Evolutionary conservation across 2,113 vertebrate species (phyloP).

Genomic region (Dromas ardeola): DNA sequence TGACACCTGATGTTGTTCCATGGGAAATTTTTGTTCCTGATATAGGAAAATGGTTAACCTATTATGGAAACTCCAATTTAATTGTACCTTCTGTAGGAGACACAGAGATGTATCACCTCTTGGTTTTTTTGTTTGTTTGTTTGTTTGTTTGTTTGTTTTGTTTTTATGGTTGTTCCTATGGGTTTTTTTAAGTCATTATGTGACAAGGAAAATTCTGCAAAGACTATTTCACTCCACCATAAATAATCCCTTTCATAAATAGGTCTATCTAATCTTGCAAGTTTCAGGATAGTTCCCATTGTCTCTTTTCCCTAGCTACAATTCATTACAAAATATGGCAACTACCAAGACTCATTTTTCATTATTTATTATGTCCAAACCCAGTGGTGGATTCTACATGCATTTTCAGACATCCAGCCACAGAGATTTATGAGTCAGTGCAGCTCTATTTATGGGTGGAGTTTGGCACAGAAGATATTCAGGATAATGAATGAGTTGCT

Average conservation of each 20-base stretch:
- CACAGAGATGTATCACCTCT: not conserved
- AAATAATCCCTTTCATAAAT: not conserved
- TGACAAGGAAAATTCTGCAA: not conserved
- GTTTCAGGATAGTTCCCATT: conserved; percentile 20
- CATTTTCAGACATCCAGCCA: not conserved
- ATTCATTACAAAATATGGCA: conserved; percentile 56
- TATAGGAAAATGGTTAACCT: not conserved
- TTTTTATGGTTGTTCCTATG: not conserved
- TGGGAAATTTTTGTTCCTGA: not conserved
- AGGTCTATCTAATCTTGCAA: conserved; percentile 12
- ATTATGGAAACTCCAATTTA: not conserved
- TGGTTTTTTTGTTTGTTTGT: not conserved
- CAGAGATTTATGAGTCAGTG: conserved; percentile 59
- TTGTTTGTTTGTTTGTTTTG: not conserved
- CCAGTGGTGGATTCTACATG: conserved; percentile 5
- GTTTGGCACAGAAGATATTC: conserved; percentile 29
- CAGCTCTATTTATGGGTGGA: conserved; percentile 57
- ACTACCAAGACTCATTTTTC: conserved; percentile 46
- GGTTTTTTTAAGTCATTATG: not conserved
- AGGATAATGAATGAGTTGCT: conserved; percentile 47
- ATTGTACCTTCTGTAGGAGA: not conserved
- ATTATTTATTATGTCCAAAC: conserved; percentile 55
- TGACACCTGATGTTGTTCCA: not conserved
- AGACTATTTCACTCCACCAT: not conserved
- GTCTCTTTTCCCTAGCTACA: conserved; percentile 21